Evolutionary conservation across 2,113 vertebrate genomes (phyloP).

Genomic region (Puntigrus tetrazona): DNA sequence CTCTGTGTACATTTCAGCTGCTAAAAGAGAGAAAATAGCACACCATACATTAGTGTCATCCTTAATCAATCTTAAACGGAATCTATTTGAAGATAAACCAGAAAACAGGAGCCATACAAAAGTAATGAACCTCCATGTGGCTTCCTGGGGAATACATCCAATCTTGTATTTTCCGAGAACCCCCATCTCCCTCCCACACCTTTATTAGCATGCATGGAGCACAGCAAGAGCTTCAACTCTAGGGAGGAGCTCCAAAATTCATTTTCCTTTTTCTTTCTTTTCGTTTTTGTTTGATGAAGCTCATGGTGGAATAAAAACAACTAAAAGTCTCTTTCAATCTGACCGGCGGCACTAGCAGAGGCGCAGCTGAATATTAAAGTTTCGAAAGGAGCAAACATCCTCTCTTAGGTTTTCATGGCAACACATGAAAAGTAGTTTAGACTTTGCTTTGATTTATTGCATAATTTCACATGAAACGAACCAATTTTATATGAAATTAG

Average conservation of each 20-base stretch:
- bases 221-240: conserved; percentile 41
- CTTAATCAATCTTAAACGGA: conserved; percentile 53
- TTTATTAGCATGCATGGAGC: conserved; percentile 58
- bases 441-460: conserved; percentile 5
- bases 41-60: conserved; percentile 50
- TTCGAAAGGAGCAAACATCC: not conserved
- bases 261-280: conserved; percentile 37
- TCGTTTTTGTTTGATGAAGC: conserved; percentile 36
- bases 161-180: conserved; percentile 45
- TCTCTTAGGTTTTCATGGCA: not conserved
- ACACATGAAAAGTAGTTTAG: not conserved
- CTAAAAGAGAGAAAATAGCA: conserved; percentile 46
- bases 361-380: conserved; percentile 21
- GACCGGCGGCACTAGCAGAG: conserved; percentile 31
- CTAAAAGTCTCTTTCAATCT: conserved; percentile 22
- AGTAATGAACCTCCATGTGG: conserved; percentile 55
- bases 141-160: conserved; percentile 56
- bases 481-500: not conserved
- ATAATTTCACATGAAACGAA: conserved; percentile 2
- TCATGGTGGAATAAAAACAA: conserved; percentile 43
- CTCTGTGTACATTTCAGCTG: conserved; percentile 44
- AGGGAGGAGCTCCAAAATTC: conserved; percentile 50
- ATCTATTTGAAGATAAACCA: conserved; percentile 47
- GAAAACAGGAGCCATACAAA: conserved; percentile 49
- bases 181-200: conserved; percentile 47